Evolutionary conservation across 2,888 invertebrate species (phyloP).

Genomic region (Philopedon plagiatum): DNA sequence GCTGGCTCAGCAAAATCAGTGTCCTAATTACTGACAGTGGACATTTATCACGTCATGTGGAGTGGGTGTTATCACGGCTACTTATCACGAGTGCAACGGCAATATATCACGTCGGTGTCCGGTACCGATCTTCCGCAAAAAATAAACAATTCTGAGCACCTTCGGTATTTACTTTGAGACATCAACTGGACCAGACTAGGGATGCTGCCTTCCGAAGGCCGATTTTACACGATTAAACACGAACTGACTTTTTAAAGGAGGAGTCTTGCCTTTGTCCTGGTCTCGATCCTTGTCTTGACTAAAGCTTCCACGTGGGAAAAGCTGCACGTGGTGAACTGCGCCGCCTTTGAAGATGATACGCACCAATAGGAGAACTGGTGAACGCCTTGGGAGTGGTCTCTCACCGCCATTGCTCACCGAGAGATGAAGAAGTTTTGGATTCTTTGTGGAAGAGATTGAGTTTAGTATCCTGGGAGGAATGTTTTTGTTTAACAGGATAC

Average conservation of each 20-base stretch:
- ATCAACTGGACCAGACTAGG: slow-evolving; percentile 50
- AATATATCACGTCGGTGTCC: slow-evolving; percentile 49
- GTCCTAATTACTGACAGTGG: slow-evolving; percentile 11
- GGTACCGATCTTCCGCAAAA: slow-evolving; percentile 52
- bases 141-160: slow-evolving; percentile 51
- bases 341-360: slow-evolving; percentile 28
- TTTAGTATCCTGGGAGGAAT: slow-evolving; percentile 49
- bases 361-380: slow-evolving; percentile 20
- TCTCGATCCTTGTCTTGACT: slow-evolving; percentile 33
- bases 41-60: slow-evolving; percentile 21
- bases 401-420: slow-evolving; percentile 45
- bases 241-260: slow-evolving; percentile 44
- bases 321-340: slow-evolving; percentile 33
- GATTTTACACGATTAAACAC: slow-evolving; percentile 30
- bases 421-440: slow-evolving; percentile 45
- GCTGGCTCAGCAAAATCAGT: background rate
- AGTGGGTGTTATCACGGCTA: slow-evolving; percentile 24
- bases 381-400: slow-evolving; percentile 34
- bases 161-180: slow-evolving; percentile 51
- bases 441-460: slow-evolving; percentile 40
- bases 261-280: slow-evolving; percentile 43
- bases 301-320: slow-evolving; percentile 35
- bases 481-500: slow-evolving; percentile 36
- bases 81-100: slow-evolving; percentile 34
- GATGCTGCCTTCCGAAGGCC: slow-evolving; percentile 46